Base-by-base conservation (phyloP, 2,888 invertebrate genomes). In the Epistrophe eligans region DNA sequence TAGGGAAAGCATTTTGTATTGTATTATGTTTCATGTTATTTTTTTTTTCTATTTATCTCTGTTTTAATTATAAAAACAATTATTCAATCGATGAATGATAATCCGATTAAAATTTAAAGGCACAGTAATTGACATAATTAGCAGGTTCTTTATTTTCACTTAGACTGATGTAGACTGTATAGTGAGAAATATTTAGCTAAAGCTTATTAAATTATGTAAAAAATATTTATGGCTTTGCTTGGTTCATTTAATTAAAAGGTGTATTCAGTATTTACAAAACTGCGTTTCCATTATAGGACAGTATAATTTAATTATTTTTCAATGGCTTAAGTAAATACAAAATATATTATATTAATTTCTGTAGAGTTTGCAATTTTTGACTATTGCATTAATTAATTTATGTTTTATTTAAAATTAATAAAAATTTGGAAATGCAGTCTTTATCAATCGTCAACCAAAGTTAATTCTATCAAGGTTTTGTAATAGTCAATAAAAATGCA, bases 21-120 rank as follows among this genome's bases (percentile, higher is more conserved):
- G n/a, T n/a, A n/a, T n/a, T n/a, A n/a, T n/a, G n/a, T n/a, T n/a
- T n/a, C n/a, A n/a, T n/a, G n/a, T n/a, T n/a, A n/a, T n/a, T n/a
- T n/a, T n/a, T n/a, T n/a, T n/a, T n/a, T n/a, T n/a, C n/a, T n/a
- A n/a, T 40, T 40, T 43, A 43, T n/a, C 15, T 2, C 7, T 13
- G 15, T 43, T 43, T 43, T 6, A n/a, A 43, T 43, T 43, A 3
- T n/a, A n/a, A n/a, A n/a, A 50, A 50, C 9, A n/a, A 57, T 8
- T 60, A 13, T 38, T 62, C 19, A 43, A 62, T 62, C 60, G 60
- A 62, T 62, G 24, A 40, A 15, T 24, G 24, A 15, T 62, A 62
- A 62, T 40, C 40, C 24, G 19, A 40, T 62, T 62, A 15, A 62
- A 40, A 24, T 5, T 15, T 40, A 6, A 40, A 4, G 40, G 7